A percentile compares a stretch with the other conserved stretches of the same genome.
phyloP scores from a whole-genome alignment of 2,888 invertebrate species.

The Syrista parreyssii region DNA sequence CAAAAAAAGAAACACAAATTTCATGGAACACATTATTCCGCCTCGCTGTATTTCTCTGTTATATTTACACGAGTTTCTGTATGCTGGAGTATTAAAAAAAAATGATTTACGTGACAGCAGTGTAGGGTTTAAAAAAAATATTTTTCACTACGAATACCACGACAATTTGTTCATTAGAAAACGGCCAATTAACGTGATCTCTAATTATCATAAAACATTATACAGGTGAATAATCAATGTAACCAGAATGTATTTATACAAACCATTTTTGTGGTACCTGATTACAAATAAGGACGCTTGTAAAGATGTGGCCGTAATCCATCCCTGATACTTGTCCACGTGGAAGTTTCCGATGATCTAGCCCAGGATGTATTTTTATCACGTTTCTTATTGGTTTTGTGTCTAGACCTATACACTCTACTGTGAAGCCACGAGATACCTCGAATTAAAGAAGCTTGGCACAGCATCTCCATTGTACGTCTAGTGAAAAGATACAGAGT shows the following conservation, averaged over 20 bases:
- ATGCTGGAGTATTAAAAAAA: neutral
- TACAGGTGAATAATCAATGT: neutral
- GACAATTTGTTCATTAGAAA: neutral
- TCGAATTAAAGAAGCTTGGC: neutral
- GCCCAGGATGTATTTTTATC: neutral
- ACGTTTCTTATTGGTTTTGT: neutral
- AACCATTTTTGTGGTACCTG: neutral
- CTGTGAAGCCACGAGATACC: neutral
- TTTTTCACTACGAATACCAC: neutral
- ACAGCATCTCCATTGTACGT: neutral
- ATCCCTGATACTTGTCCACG: neutral
- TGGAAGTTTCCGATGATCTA: neutral
- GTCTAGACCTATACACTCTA: neutral
- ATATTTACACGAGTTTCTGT: neutral
- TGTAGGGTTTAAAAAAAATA: neutral
- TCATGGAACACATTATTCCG: neutral
- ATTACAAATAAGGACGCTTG: neutral
- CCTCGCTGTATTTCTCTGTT: neutral
- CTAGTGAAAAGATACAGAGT: neutral
- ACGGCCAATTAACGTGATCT: neutral
- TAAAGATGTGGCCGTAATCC: neutral
- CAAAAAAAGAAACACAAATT: neutral
- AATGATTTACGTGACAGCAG: neutral
- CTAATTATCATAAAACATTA: neutral
- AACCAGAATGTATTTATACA: neutral